A percentile compares a stretch with the other conserved stretches of the same genome.
These are phyloP conservation scores for Pangasius djambal DNA, from an alignment of 2,797 vertebrate genomes.

Conservation along the genomic window DNA sequence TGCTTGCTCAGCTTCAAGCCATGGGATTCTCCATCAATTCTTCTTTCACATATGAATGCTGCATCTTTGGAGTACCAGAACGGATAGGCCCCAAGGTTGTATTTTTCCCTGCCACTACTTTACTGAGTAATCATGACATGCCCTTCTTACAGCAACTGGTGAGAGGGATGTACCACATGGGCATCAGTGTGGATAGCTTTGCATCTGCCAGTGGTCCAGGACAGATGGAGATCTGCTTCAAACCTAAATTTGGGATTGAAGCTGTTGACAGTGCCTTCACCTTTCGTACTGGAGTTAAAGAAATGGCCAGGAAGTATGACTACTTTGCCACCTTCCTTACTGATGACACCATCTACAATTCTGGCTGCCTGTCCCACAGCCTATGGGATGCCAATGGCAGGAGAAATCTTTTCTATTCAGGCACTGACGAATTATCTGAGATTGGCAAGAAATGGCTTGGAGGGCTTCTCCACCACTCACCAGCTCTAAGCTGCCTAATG, in stretches of 20 bases:
- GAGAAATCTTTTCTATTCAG: constrained; percentile 81
- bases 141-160: constrained; percentile 91
- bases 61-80: constrained; percentile 85
- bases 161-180: constrained; percentile 88
- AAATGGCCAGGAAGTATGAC: constrained; percentile 90
- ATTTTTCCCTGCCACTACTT: constrained; percentile 85
- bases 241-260: constrained; percentile 85
- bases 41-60: constrained; percentile 92
- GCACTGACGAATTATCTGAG: constrained; percentile 78
- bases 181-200: constrained; percentile 89
- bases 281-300: constrained; percentile 90
- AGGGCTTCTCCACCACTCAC: constrained; percentile 85
- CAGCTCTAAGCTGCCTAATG: constrained; percentile 90
- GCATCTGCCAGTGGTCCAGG: constrained; percentile 86
- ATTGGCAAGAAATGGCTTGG: constrained; percentile 87
- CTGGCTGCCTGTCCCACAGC: constrained; percentile 86
- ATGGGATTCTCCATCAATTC: constrained; percentile 85
- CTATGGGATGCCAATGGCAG: constrained; percentile 84
- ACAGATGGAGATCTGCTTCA: constrained; percentile 91
- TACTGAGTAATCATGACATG: constrained; percentile 87
- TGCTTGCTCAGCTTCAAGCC: constrained; percentile 83
- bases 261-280: constrained; percentile 91
- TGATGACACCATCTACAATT: constrained; percentile 84
- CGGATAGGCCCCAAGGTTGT: constrained; percentile 86
- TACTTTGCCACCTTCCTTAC: constrained; percentile 90